Evolutionary conservation across 1,140 invertebrate genomes (phyloP).

Genomic region (Acromyrmex heyeri): DNA sequence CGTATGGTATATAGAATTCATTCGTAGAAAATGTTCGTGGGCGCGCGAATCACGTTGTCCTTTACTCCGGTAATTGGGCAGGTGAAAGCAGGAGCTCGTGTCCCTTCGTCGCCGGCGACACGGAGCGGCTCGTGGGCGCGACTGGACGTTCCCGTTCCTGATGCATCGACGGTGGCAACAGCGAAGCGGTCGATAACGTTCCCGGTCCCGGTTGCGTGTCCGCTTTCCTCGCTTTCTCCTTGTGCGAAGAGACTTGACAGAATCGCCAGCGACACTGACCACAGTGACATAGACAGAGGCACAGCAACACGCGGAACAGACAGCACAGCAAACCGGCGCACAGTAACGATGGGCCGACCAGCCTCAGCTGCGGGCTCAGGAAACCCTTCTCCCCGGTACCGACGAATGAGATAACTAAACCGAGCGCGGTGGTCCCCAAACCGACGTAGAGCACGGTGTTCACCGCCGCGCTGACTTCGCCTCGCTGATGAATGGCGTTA

Average conservation of each 20-base stretch:
- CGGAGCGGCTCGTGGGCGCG: slow-evolving; percentile 68
- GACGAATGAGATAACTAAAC: slow-evolving; percentile 94
- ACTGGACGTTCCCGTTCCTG: slow-evolving; percentile 60
- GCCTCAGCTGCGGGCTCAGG: slow-evolving; percentile 93
- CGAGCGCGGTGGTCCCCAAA: slow-evolving; percentile 93
- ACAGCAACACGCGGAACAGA: slow-evolving; percentile 88
- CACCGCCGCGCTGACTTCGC: slow-evolving; percentile 89
- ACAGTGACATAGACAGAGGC: slow-evolving; percentile 88
- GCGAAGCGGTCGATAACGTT: slow-evolving; percentile 78
- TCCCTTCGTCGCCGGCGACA: slow-evolving; percentile 75
- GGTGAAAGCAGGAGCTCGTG: slow-evolving; percentile 83
- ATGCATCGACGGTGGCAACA: slow-evolving; percentile 72
- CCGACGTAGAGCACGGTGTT: slow-evolving; percentile 94
- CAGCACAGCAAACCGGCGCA: slow-evolving; percentile 89
- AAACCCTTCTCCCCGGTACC: slow-evolving; percentile 96
- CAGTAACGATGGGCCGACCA: slow-evolving; percentile 93
- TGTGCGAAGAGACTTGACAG: slow-evolving; percentile 74
- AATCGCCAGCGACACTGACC: slow-evolving; percentile 80
- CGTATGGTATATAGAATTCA: slow-evolving; percentile 66
- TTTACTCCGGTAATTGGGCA: slow-evolving; percentile 82
- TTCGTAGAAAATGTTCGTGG: slow-evolving; percentile 78
- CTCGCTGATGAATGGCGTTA: slow-evolving; percentile 80
- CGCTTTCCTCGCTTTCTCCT: slow-evolving; percentile 76
- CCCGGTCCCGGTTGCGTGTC: slow-evolving; percentile 69
- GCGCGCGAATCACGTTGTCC: slow-evolving; percentile 45